A percentile compares a stretch with the other conserved stretches of the same genome.
These are phyloP conservation scores for Hypotaenidia philippensis DNA, from an alignment of 2,797 vertebrate species.

Conservation along the genomic window DNA sequence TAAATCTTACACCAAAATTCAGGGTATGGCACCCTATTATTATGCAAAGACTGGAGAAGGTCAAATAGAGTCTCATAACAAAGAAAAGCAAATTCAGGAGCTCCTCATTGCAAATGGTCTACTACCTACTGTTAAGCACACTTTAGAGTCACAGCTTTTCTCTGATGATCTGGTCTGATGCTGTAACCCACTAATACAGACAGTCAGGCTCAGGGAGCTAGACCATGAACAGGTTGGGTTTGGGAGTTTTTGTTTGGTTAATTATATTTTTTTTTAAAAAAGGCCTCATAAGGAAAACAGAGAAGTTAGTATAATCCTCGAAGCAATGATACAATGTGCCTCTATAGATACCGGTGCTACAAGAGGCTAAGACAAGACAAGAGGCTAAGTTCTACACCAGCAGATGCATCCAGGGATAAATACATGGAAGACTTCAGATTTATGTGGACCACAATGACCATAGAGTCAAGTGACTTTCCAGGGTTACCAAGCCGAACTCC, in stretches of 20 bases:
- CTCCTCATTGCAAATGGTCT: background rate
- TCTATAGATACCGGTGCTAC: background rate
- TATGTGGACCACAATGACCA: rapidly evolving
- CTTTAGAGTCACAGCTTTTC: background rate
- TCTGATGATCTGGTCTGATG: background rate
- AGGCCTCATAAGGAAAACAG: rapidly evolving
- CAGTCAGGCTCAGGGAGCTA: background rate
- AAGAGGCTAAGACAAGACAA: background rate
- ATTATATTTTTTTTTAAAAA: background rate
- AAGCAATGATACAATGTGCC: background rate
- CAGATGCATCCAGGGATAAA: background rate
- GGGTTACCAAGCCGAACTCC: background rate
- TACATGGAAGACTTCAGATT: rapidly evolving
- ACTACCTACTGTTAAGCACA: background rate
- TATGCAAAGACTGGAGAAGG: background rate
- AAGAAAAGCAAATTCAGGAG: slow-evolving; percentile 2
- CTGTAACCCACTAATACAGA: background rate
- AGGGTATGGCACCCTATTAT: background rate
- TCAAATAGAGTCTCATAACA: background rate
- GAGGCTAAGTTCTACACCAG: background rate
- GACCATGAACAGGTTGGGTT: rapidly evolving
- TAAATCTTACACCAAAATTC: background rate
- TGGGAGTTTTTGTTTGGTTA: background rate
- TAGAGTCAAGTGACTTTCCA: background rate
- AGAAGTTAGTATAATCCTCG: rapidly evolving